Conservation (phyloP, 2,797 vertebrate species). For the Coranthus polyacanthus region DNA sequence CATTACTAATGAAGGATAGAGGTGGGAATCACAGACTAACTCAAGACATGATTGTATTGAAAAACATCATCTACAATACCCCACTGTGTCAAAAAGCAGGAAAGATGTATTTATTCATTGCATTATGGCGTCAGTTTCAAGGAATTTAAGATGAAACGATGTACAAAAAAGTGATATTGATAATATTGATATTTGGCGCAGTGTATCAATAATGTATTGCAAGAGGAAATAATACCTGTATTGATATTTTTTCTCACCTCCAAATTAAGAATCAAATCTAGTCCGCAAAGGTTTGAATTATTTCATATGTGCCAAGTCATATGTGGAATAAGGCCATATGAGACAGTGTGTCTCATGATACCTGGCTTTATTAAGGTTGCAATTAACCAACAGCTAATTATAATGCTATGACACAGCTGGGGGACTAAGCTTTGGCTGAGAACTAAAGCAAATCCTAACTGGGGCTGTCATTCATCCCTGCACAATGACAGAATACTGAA, state of each 20-base stretch:
- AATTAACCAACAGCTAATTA: conserved; percentile 85
- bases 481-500: conserved; percentile 33
- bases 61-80: no score
- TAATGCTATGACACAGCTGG: conserved; percentile 77
- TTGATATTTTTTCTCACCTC: not conserved
- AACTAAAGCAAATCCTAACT: conserved; percentile 57
- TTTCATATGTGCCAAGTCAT: conserved; percentile 54
- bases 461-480: conserved; percentile 52
- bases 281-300: conserved; percentile 8
- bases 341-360: conserved; percentile 67
- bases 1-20: not conserved
- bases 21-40: no score
- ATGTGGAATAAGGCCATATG: conserved; percentile 30
- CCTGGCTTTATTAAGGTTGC: conserved; percentile 76
- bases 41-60: no score
- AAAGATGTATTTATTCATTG: no score
- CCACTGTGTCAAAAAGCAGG: no score
- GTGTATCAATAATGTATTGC: no score
- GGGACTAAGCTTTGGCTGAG: conserved; percentile 45
- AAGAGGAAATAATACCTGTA: not conserved
- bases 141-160: no score
- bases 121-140: no score
- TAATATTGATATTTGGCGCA: no score
- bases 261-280: conserved; percentile 2
- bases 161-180: no score